Base-by-base conservation (phyloP, 1,140 invertebrate species). In the Drosophila aff. region DNA sequence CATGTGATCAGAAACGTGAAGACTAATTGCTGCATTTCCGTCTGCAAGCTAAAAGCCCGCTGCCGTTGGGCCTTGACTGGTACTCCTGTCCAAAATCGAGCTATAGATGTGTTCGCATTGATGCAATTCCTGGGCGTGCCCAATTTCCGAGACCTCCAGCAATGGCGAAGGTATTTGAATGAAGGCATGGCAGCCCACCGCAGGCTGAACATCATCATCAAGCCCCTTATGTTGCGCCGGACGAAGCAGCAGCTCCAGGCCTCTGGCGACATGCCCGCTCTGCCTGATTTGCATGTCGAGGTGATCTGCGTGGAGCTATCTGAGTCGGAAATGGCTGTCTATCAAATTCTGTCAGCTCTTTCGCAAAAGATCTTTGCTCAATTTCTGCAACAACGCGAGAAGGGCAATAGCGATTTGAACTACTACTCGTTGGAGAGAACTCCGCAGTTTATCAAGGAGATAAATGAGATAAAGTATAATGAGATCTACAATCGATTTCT, bases 51-150 rank as follows among this genome's bases (percentile, higher is more conserved):
- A 1, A 46, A 28, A 2, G 76, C 76, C 10, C n/a, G 38, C 5
- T 68, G 9, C 10, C 72, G 49, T 47, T 83, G 81, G 81, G 81
- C 81, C 1, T n/a, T 83, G 31, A 83, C 81, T 4, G 81, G 81
- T 7, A 83, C 81, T 6, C 81, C 81, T 0, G 59, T 83, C 10
- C 81, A 83, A 31, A 83, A 83, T 57, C 28, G 49, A 15, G 81
- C 81, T 11, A 10, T 71, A n/a, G 81, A 83, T 68, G 73, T 78
- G 3, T 79, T 83, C 15, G 81, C 81, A 0, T 31, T 83, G 23
- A 40, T 83, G 13, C 44, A 61, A 5, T 83, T 84, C 10, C 13
- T 83, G 6, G 52, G 57, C 7, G 81, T 83, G 4, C 76, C 81
- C 0, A 71, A 76, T 18, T 80, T 83, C n/a, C 53, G 11, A 7